phyloP scores from a whole-genome alignment of 1,140 invertebrate genomes.

The Zaprionus gabonicus region DNA sequence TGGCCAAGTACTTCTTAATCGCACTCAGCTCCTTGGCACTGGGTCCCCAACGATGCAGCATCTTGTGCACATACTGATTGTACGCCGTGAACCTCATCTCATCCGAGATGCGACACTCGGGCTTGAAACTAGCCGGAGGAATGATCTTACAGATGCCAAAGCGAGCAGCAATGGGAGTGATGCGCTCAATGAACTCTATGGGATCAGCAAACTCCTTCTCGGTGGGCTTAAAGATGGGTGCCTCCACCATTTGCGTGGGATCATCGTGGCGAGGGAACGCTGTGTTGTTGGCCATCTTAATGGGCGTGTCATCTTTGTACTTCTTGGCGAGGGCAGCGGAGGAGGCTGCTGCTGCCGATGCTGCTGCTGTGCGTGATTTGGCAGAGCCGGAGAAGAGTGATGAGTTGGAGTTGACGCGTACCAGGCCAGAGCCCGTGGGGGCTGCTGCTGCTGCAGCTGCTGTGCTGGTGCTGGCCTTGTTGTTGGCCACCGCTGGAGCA shows the following conservation, averaged over 20 bases:
- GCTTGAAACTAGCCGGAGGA: constrained; percentile 94
- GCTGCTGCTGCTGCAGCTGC: constrained; percentile 27
- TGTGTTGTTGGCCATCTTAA: constrained; percentile 85
- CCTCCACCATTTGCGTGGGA: constrained; percentile 89
- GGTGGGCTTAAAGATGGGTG: constrained; percentile 92
- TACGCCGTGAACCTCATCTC: constrained; percentile 95
- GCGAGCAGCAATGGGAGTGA: constrained; percentile 90
- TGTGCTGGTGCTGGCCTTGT: constrained; percentile 82
- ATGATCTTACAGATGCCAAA: constrained; percentile 96
- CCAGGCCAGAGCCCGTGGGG: constrained; percentile 41
- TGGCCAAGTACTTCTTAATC: constrained; percentile 92
- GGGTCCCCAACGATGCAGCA: constrained; percentile 95
- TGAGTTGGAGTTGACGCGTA: constrained; percentile 77
- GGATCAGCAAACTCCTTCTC: constrained; percentile 96
- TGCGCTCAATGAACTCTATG: constrained; percentile 94
- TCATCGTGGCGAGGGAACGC: constrained; percentile 86
- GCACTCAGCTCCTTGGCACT: constrained; percentile 94
- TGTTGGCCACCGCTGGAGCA: constrained; percentile 22
- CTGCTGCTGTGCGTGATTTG: constrained; percentile 67
- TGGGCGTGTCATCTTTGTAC: constrained; percentile 81
- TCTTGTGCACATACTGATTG: constrained; percentile 96
- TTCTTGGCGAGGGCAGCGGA: constrained; percentile 62
- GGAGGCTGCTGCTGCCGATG: constrained; percentile 38
- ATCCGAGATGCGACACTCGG: constrained; percentile 93
- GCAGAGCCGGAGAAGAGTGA: constrained; percentile 77